Conservation (phyloP, 1,140 invertebrate species). For the Papilio aristodemus region DNA sequence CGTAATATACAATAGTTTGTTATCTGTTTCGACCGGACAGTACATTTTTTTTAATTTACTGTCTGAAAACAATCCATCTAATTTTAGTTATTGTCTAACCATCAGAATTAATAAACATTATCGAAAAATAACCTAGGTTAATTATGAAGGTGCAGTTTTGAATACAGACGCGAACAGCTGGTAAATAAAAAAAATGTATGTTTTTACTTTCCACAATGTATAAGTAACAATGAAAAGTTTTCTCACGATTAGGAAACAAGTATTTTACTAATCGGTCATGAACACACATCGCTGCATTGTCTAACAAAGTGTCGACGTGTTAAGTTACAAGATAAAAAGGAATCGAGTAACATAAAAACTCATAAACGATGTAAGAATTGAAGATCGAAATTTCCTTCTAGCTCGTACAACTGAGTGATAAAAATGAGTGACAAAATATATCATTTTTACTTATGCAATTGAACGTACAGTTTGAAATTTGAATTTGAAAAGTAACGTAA, state of each 20-base stretch:
- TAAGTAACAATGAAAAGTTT: not conserved
- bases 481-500: slow-evolving; percentile 4
- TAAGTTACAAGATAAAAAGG: not conserved
- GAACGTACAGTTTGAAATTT: slow-evolving; percentile 2
- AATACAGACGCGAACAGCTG: not conserved
- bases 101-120: no score
- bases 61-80: no score
- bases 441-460: not conserved
- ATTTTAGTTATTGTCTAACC: no score
- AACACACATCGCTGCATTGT: not conserved
- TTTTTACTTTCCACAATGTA: not conserved
- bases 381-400: no score
- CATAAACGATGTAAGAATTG: no score
- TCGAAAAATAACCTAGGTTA: no score
- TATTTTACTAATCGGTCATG: not conserved
- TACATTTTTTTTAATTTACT: no score
- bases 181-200: not conserved
- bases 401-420: not conserved
- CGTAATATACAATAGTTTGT: no score
- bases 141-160: no score
- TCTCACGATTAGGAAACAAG: not conserved
- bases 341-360: no score
- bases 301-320: not conserved
- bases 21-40: no score
- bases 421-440: not conserved